These are phyloP conservation scores for Phyllotreta striolata DNA, from an alignment of 2,888 invertebrate genomes.

Conservation along the genomic window DNA sequence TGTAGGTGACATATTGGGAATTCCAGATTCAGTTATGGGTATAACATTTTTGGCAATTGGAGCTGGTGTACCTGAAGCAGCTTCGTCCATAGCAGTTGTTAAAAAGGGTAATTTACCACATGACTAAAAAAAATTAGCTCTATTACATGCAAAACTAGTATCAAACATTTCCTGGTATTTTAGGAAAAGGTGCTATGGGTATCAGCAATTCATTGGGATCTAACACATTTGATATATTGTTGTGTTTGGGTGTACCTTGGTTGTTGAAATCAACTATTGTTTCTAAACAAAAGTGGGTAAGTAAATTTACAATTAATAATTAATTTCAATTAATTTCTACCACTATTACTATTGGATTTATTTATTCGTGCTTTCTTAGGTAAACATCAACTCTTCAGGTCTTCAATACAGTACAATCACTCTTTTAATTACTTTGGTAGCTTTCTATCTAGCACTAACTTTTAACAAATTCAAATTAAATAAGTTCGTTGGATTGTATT, in stretches of 20 bases:
- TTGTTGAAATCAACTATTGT: conserved; percentile 20
- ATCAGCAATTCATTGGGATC: conserved; percentile 25
- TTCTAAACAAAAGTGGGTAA: conserved; percentile 23
- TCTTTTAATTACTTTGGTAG: conserved; percentile 17
- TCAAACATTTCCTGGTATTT: neutral
- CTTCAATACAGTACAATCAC: conserved; percentile 23
- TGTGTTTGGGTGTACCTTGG: conserved; percentile 25
- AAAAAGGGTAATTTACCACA: conserved; percentile 18
- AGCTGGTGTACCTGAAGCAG: conserved; percentile 27
- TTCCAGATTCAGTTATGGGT: conserved; percentile 29
- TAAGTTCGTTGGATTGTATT: conserved; percentile 20
- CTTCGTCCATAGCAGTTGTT: conserved; percentile 23
- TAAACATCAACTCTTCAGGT: conserved; percentile 22
- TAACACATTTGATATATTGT: conserved; percentile 24
- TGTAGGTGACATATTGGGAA: conserved; percentile 23
- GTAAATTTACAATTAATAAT: neutral
- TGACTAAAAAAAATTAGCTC: neutral
- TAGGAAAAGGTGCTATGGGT: conserved; percentile 30
- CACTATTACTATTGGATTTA: neutral
- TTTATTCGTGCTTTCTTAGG: conserved; percentile 10
- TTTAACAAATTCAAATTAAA: conserved; percentile 17
- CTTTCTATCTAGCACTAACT: conserved; percentile 16
- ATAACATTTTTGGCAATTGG: conserved; percentile 28
- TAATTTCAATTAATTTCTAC: neutral
- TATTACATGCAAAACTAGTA: too few species aligned